These are phyloP conservation scores for Rotaria sp. DNA, from an alignment of 2,888 invertebrate genomes.

Conservation along the genomic window DNA sequence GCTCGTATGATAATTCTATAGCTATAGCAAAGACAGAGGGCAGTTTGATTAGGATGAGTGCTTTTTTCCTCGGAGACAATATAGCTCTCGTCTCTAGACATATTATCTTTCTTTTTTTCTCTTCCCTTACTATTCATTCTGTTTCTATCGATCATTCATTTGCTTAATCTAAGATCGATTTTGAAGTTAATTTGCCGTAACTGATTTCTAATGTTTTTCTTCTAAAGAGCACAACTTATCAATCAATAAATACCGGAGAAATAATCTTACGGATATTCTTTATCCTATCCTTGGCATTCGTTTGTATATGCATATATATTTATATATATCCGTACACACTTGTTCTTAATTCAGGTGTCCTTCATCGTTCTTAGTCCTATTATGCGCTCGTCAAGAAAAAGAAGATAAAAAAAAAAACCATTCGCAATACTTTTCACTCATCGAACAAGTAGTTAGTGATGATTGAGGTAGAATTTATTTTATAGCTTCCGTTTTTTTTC, in stretches of 20 bases:
- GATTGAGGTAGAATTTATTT: not conserved
- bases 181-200: slow-evolving; percentile 1
- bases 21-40: not conserved
- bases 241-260: not conserved
- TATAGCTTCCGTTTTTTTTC: not conserved
- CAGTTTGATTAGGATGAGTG: slow-evolving; percentile 18
- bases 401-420: not conserved
- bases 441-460: not conserved
- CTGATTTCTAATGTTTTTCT: not conserved
- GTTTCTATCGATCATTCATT: not conserved
- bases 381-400: not conserved
- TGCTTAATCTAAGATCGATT: not conserved
- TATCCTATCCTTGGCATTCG: not conserved
- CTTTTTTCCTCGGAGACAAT: not conserved
- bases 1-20: not conserved
- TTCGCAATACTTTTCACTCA: not conserved
- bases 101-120: not conserved
- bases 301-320: no score
- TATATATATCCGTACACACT: not conserved
- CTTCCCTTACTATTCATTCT: not conserved
- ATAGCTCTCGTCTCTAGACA: not conserved
- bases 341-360: not conserved
- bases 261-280: not conserved
- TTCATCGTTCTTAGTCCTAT: not conserved
- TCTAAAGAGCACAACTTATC: not conserved